Conservation (phyloP, 1,140 invertebrate species). For the Pseudomyrmex pallidus region DNA sequence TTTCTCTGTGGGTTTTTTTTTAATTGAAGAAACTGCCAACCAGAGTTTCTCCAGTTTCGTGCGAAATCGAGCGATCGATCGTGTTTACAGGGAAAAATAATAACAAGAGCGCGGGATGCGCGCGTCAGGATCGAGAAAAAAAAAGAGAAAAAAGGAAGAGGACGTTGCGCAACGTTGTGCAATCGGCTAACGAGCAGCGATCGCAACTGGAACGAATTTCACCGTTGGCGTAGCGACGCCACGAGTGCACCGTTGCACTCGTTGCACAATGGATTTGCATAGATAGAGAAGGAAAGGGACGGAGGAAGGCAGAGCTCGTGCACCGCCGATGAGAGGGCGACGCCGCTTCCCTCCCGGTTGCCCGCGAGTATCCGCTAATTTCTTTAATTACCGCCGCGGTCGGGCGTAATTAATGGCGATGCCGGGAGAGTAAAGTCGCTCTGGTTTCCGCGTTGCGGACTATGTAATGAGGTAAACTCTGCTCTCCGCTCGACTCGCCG, state of each 20-base stretch:
- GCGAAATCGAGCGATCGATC: neutral
- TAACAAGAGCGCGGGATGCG: slow-evolving; percentile 22
- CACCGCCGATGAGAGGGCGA: slow-evolving; percentile 33
- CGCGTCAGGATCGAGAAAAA: neutral
- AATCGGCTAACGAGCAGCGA: slow-evolving; percentile 70
- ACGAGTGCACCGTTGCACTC: slow-evolving; percentile 56
- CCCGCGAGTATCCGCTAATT: slow-evolving; percentile 74
- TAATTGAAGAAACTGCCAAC: neutral
- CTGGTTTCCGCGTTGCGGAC: slow-evolving; percentile 73
- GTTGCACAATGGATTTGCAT: slow-evolving; percentile 78
- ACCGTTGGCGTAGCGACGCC: slow-evolving; percentile 56
- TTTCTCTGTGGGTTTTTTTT: neutral
- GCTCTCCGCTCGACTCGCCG: slow-evolving; percentile 32
- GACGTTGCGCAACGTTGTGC: slow-evolving; percentile 69
- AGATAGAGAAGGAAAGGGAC: neutral
- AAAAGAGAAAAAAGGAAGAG: slow-evolving; percentile 5
- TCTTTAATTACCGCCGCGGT: slow-evolving; percentile 76
- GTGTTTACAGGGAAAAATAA: slow-evolving; percentile 4
- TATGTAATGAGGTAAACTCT: slow-evolving; percentile 76
- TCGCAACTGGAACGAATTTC: slow-evolving; percentile 76
- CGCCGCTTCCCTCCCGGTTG: slow-evolving; percentile 25
- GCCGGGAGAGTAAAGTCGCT: slow-evolving; percentile 66
- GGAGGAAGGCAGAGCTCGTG: slow-evolving; percentile 23
- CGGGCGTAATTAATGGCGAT: slow-evolving; percentile 76
- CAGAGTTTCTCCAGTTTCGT: neutral